A percentile compares a stretch with the other conserved stretches of the same genome.
phyloP scores from a whole-genome alignment of 2,113 vertebrate species.

The Cariama cristata region DNA sequence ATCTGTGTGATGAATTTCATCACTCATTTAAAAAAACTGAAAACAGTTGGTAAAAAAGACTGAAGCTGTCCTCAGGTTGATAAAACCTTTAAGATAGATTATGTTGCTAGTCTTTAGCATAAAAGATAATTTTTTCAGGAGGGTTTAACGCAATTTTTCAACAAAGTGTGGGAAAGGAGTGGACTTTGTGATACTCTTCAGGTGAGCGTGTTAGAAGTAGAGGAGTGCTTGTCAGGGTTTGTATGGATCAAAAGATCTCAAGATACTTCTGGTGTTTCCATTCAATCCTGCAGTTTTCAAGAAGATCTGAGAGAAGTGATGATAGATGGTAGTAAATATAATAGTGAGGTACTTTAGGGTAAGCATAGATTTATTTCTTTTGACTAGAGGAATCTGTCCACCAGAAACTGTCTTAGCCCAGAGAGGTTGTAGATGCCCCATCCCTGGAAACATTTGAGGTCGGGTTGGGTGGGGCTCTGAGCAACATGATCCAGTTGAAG shows the following conservation, averaged over 20 bases:
- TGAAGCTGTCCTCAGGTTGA: background rate
- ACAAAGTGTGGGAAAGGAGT: background rate
- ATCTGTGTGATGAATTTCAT: background rate
- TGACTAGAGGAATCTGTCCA: background rate
- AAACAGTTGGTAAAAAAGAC: background rate
- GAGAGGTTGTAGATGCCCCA: background rate
- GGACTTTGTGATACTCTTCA: background rate
- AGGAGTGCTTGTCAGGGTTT: background rate
- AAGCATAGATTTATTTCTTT: background rate
- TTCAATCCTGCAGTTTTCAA: background rate
- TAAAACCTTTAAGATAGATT: background rate
- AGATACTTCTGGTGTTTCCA: background rate
- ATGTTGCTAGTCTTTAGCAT: background rate
- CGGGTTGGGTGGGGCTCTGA: background rate
- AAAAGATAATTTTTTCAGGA: background rate
- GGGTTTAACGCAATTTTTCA: background rate
- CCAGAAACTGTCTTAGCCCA: background rate
- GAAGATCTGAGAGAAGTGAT: background rate
- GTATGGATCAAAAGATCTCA: background rate
- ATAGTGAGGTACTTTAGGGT: background rate
- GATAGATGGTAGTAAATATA: background rate
- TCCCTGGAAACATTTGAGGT: background rate
- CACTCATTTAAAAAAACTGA: background rate
- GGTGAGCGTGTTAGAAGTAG: background rate
- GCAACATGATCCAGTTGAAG: background rate